These are phyloP conservation scores for Spisula subtruncata DNA, from an alignment of 2,888 invertebrate genomes.

Conservation along the genomic window DNA sequence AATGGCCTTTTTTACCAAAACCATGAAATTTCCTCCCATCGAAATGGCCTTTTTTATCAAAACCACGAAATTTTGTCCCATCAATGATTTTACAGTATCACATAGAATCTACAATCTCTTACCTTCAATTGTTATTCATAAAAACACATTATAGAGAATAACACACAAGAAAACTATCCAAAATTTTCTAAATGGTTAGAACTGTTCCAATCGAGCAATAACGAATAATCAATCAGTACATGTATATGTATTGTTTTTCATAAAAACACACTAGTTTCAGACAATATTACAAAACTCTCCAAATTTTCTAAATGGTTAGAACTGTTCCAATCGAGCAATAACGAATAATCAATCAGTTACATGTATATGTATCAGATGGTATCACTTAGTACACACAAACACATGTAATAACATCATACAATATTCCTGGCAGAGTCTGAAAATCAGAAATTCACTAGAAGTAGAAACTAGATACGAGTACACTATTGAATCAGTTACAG, in stretches of 20 bases:
- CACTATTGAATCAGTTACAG: neutral
- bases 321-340: neutral
- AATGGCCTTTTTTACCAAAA: too few species aligned
- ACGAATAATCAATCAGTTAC: neutral
- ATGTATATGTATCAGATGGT: too few species aligned
- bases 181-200: neutral
- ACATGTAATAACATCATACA: conserved; percentile 11
- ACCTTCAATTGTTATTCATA: conserved; percentile 18
- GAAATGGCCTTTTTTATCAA: too few species aligned
- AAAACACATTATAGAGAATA: neutral
- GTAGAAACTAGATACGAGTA: neutral
- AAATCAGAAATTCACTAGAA: neutral
- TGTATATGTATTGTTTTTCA: too few species aligned
- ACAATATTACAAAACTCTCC: neutral
- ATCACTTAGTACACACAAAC: neutral
- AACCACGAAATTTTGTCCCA: too few species aligned
- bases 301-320: neutral
- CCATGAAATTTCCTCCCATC: too few species aligned
- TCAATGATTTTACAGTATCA: too few species aligned
- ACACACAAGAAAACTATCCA: neutral
- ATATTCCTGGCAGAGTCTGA: neutral
- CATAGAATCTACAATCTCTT: neutral
- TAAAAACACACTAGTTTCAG: neutral
- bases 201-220: neutral
- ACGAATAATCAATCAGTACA: neutral